Evolutionary conservation across 2,797 vertebrate species (phyloP), one percentile per base, ranked within the genome.

Genomic region (Enteromius radiatus): DNA sequence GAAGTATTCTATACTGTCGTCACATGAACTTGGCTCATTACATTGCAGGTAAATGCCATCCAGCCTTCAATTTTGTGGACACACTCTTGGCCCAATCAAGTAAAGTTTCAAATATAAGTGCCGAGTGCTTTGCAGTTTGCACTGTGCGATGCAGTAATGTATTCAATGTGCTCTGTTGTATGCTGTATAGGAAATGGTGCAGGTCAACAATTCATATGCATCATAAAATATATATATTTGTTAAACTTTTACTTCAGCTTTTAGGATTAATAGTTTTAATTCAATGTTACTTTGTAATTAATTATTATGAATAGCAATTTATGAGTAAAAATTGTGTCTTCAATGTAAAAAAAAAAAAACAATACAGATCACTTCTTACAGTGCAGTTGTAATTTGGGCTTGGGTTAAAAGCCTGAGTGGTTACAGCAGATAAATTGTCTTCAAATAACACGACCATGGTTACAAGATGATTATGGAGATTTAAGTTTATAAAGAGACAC

Each of bases 401-500:
- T 73, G 43, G 31, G 9, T 73, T 14, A 19, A 74, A 23, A n/a
- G 56, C 14, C 14, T 31, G 59, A 15, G 14, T 61, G 59, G 5
- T 15, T 63, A 15, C 15, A 63, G 33, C 11, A 12, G 68, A 47
- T 74, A 4, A n/a, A 52, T 33, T 61, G 41, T 33, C 54, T 10
- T 3, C 1, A 28, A 15, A 74, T 47, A 64, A 4, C 52, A 74
- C 38, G 38, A 63, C 68, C 79, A 81, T 81, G 41, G 68, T 61
- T 76, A 82, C 71, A 74, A 36, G 21, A 9, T 17, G 52, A 80
- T 73, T 33, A 73, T 47, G 19, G 21, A 52, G 3, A 83, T 36
- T 76, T 54, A 45, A 15, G 23, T 31, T n/a, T 17, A 52, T 41
- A 78, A 69, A 54, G 38, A 68, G 19, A 59, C 11, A 78, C 56